Evolutionary conservation across 2,888 invertebrate genomes (phyloP), one percentile per base, ranked within the genome.

Genomic region (Lochmaea capreae): DNA sequence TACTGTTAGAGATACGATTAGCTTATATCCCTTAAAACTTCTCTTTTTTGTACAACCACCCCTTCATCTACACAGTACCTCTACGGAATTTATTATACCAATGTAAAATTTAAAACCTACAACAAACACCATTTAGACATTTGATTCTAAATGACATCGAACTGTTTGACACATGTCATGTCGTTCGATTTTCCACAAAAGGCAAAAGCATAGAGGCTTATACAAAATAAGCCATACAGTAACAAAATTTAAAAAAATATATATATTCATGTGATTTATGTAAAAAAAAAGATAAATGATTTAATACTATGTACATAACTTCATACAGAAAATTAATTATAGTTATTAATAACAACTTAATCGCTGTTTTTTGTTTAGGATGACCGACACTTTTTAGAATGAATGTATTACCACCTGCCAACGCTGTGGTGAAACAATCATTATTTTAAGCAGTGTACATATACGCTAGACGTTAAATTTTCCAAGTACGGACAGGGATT

Each of bases 1-100:
- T 71, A 73, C 68, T 71, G 59, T 52, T 59, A 58, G 62, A 69
- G 71, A 68, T 74, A 74, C 79, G 80, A 81, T 82, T 82, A 82
- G 82, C 82, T 81, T 79, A 78, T 76, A 77, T 71, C 58, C 63
- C 63, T 26, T 59, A 83, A 82, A 84, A 79, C 84, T 83, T 39
- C 58, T 61, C 12, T 12, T 46, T 46, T 85, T 85, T 87, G 87
- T 87, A 87, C 87, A 87, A 85, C 85, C 87, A 86, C 86, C 86
- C 82, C 77, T 81, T 33, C 33, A 33, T 33, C 86, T 86, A 87
- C 85, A 84, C 84, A 84, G 84, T 86, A 86, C 85, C 85, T 81
- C 85, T 85, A 86, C 81, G 83, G 82, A 81, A 82, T 81, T 80
- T 80, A 76, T 69, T 74, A 72, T 74, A 77, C 68, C 66, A 75